Base-by-base conservation (phyloP, 1,140 invertebrate species). In the Orius insidiosus region DNA sequence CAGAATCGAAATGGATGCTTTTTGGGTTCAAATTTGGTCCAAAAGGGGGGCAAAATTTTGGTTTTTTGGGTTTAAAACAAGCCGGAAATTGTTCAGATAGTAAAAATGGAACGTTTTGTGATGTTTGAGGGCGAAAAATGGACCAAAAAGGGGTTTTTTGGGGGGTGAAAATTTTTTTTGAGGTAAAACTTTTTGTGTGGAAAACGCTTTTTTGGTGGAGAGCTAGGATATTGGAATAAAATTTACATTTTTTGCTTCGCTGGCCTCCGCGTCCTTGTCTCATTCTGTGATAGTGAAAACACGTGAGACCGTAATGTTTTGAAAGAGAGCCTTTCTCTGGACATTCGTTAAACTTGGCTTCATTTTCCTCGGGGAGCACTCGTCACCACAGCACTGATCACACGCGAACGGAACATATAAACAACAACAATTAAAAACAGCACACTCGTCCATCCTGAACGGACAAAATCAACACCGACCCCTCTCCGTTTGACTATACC, bases 241-340 rank as follows among this genome's bases (percentile, higher is more conserved):
- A 58, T 54, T 65, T 66, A 67, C 65, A 67, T 64, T 64, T 65
- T 59, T 65, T 62, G 60, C 62, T 67, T 55, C 64, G 60, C 56
- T 63, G 60, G 44, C 61, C 62, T 55, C 60, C 64, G 46, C 65
- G 64, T 58, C 64, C 65, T 60, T 66, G 65, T 60, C 64, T 66
- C 65, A 67, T 67, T 52, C 58, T 63, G 58, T 52, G 54, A 59
- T 53, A 53, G 54, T 58, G 53, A 55, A 52, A 56, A 53, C 56
- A 56, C 54, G 52, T 44, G 49, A 58, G 54, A 52, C 51, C 53
- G 49, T 48, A 54, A 53, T 52, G 55, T 59, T 58, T 56, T 56
- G 57, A 48, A 55, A 49, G 54, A 48, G 53, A 52, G 47, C 51
- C 50, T 53, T 52, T 50, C 44, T 57, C 50, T 50, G 51, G 52